phyloP scores from a whole-genome alignment of 2,797 vertebrate genomes.

The Lycodopsis pacificus region DNA sequence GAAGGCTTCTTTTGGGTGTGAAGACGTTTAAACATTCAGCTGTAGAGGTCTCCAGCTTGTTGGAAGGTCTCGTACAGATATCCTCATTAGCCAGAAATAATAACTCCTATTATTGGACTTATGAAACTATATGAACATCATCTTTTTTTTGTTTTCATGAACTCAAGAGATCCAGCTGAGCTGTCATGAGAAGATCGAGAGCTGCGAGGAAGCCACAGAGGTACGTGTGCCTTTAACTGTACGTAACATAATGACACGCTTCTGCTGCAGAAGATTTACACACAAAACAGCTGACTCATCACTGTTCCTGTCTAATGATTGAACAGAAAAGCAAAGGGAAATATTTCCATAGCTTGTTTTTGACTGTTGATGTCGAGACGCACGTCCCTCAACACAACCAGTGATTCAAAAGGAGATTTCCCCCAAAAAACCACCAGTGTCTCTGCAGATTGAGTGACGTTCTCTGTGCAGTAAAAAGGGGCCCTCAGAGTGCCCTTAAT shows the following conservation, averaged over 20 bases:
- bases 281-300: neutral
- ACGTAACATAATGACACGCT: neutral
- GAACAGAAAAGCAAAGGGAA: too few relatives aligned
- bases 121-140: neutral
- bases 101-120: neutral
- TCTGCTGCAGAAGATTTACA: neutral
- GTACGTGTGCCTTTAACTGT: constrained; percentile 45
- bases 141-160: neutral
- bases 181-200: constrained; percentile 47
- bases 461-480: neutral
- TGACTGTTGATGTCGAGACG: too few relatives aligned
- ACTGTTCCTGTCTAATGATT: neutral
- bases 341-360: too few relatives aligned
- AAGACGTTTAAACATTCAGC: neutral
- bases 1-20: neutral
- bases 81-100: neutral
- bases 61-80: neutral
- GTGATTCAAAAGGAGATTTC: too few relatives aligned
- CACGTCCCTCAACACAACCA: too few relatives aligned
- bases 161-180: constrained; percentile 65
- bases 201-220: constrained; percentile 51
- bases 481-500: constrained; percentile 19
- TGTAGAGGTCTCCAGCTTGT: neutral
- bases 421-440: too few relatives aligned
- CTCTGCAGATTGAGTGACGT: too few relatives aligned